Evolutionary conservation across 2,113 vertebrate species (phyloP).

Genomic region (Odocoileus hemionus): DNA sequence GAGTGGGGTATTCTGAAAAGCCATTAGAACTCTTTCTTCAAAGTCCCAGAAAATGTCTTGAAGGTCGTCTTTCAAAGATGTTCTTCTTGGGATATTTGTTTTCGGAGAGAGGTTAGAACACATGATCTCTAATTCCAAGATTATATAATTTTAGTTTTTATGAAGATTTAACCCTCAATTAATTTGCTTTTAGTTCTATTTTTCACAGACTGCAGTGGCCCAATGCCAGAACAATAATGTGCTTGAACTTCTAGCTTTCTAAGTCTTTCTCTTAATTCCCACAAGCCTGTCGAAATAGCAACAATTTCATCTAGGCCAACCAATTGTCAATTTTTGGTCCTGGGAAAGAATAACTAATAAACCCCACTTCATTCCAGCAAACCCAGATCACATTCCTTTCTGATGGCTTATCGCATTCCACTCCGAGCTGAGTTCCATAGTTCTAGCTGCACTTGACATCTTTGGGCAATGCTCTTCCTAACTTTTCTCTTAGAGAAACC

Average conservation of each 20-base stretch:
- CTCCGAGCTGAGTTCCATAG: conserved; percentile 36
- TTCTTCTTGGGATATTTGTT: neutral
- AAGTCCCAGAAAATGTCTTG: neutral
- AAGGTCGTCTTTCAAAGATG: neutral
- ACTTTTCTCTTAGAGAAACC: neutral
- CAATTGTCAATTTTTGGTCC: conserved; percentile 39
- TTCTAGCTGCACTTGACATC: neutral
- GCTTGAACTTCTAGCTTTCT: conserved; percentile 22
- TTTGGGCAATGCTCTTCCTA: neutral
- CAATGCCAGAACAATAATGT: neutral
- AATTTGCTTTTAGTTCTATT: neutral
- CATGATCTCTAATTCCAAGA: neutral
- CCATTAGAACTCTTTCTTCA: neutral
- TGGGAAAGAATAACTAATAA: conserved; percentile 48
- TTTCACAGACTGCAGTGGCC: neutral
- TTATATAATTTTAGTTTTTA: conserved; percentile 5
- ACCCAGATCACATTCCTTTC: conserved; percentile 3
- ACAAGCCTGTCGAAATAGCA: conserved; percentile 49
- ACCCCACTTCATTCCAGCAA: neutral
- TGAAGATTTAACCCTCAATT: neutral
- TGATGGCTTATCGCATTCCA: neutral
- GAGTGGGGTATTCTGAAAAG: neutral
- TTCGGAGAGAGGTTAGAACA: conserved; percentile 1
- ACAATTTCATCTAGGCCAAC: conserved; percentile 28
- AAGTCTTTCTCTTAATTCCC: conserved; percentile 33